Conservation (phyloP, 2,113 vertebrate species). For the Herpailurus yagouaroundi region DNA sequence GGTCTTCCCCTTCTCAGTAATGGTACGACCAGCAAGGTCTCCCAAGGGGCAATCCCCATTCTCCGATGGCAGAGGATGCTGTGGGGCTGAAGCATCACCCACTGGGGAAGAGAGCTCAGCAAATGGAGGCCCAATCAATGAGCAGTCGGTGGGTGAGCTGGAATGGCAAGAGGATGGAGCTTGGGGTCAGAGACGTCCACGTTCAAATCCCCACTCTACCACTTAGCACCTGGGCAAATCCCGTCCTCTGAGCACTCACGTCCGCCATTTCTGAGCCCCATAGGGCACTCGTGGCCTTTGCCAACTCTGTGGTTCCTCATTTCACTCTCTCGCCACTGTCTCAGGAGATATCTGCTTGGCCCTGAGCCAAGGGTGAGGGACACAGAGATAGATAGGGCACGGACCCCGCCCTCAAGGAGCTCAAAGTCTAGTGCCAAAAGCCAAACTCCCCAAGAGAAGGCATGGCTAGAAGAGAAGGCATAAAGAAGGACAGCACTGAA, state of each 20-base stretch:
- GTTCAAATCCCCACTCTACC: not conserved
- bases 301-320: not conserved
- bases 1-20: not conserved
- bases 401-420: not conserved
- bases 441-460: not conserved
- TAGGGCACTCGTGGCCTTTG: not conserved
- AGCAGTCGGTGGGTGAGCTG: not conserved
- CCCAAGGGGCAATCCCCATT: not conserved
- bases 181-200: not conserved
- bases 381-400: not conserved
- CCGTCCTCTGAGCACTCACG: not conserved
- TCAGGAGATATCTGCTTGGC: not conserved
- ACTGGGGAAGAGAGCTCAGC: not conserved
- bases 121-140: not conserved
- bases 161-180: not conserved
- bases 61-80: not conserved
- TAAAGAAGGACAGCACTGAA: not conserved
- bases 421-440: not conserved
- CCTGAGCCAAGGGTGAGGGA: not conserved
- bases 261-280: not conserved
- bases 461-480: not conserved
- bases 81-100: rapidly evolving
- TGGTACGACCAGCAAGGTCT: not conserved
- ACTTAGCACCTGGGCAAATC: not conserved
- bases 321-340: no score